Percentiles rank a stretch among this genome's conserved stretches.
Conservation (phyloP, 1,140 invertebrate species). For the Drosophila watanabei region DNA sequence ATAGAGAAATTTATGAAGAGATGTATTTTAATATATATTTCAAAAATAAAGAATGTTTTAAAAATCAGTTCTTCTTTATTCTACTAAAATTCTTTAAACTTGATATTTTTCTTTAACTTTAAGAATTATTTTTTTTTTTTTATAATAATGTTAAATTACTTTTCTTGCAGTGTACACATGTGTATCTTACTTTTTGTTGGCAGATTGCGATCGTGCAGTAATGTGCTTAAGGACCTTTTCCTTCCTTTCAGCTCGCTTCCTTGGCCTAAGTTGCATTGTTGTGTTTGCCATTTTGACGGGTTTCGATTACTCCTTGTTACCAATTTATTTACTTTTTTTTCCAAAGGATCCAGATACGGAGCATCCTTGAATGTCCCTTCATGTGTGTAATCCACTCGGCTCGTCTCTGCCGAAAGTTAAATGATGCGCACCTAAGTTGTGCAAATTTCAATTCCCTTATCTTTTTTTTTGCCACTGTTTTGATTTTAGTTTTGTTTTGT, state of each 20-base stretch:
- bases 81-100: background rate
- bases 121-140: background rate
- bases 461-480: slow-evolving; percentile 28
- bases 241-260: slow-evolving; percentile 30
- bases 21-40: background rate
- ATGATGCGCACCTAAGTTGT: slow-evolving; percentile 78
- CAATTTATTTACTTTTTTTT: background rate
- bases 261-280: slow-evolving; percentile 47
- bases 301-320: slow-evolving; percentile 71
- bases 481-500: slow-evolving; percentile 21
- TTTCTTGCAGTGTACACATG: slow-evolving; percentile 13
- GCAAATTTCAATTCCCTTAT: slow-evolving; percentile 61
- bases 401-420: slow-evolving; percentile 74
- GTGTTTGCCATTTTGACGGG: slow-evolving; percentile 80
- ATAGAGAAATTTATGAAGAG: background rate
- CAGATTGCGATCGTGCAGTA: slow-evolving; percentile 70
- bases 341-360: slow-evolving; percentile 16
- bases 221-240: slow-evolving; percentile 67
- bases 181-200: slow-evolving; percentile 26
- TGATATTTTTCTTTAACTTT: background rate
- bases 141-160: background rate
- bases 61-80: background rate
- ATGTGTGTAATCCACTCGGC: slow-evolving; percentile 82
- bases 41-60: background rate
- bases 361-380: slow-evolving; percentile 56